These are phyloP conservation scores for Diabrotica virgifera DNA, from an alignment of 1,140 invertebrate genomes.

Conservation along the genomic window DNA sequence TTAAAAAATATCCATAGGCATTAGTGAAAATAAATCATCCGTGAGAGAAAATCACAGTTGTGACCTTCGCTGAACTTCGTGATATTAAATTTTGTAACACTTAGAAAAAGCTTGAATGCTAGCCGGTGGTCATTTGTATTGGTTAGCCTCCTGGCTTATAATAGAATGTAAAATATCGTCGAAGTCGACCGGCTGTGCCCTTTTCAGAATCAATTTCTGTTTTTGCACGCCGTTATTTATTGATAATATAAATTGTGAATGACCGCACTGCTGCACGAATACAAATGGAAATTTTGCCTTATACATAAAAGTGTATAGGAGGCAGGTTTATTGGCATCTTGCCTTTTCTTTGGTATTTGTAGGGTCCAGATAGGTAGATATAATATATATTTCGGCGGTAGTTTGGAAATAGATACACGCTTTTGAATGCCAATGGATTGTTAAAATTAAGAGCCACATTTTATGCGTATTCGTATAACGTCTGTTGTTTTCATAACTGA, in stretches of 20 bases:
- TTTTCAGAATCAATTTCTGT: slow-evolving; percentile 34
- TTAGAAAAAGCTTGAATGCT: slow-evolving; percentile 7
- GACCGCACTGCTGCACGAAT: slow-evolving; percentile 28
- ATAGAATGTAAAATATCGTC: slow-evolving; percentile 30
- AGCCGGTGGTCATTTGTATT: slow-evolving; percentile 18
- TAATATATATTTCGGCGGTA: too few species aligned
- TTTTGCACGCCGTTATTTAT: slow-evolving; percentile 37
- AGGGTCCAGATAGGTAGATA: too few species aligned
- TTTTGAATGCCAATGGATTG: too few species aligned
- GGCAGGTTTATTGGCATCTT: not conserved
- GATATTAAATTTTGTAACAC: slow-evolving; percentile 10
- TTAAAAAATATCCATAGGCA: not conserved
- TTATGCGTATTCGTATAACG: too few species aligned
- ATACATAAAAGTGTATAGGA: not conserved
- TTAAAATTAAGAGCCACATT: too few species aligned
- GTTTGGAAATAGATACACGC: too few species aligned
- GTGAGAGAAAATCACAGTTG: not conserved
- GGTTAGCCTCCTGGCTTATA: slow-evolving; percentile 23
- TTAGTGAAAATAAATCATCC: slow-evolving; percentile 1
- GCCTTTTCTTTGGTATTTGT: not conserved
- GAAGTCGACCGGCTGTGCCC: slow-evolving; percentile 28
- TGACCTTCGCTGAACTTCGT: not conserved
- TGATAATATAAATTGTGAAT: slow-evolving; percentile 40
- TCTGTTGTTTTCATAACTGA: too few species aligned
- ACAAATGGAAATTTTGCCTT: slow-evolving; percentile 24